Conservation (phyloP, 1,140 invertebrate genomes). For the Cryptotermes secundus region DNA sequence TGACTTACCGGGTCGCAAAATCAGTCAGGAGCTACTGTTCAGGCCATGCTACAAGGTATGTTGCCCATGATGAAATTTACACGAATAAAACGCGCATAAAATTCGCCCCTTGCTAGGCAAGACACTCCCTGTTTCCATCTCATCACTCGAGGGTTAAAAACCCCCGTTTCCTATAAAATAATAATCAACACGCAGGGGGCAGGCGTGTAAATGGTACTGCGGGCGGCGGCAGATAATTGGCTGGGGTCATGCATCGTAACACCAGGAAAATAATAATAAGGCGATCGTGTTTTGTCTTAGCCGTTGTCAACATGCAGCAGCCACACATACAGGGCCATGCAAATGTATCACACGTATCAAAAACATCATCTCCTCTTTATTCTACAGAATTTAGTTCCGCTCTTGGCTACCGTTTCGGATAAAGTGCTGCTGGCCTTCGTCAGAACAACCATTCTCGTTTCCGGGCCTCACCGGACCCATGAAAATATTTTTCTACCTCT, state of each 20-base stretch:
- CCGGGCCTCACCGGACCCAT: no score
- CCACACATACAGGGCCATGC: not conserved
- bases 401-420: no score
- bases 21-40: no score
- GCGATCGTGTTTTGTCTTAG: conserved; percentile 11
- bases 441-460: no score
- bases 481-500: no score
- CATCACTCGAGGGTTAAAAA: not conserved
- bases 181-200: not conserved
- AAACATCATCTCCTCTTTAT: not conserved
- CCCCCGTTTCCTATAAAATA: not conserved
- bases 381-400: no score
- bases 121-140: not conserved
- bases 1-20: no score
- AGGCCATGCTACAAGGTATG: no score
- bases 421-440: no score
- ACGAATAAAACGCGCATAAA: not conserved
- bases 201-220: conserved; percentile 2
- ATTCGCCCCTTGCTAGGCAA: not conserved
- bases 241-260: not conserved
- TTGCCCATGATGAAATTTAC: no score
- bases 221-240: not conserved
- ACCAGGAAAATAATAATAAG: conserved; percentile 20
- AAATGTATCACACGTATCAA: not conserved
- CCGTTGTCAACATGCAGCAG: not conserved